These are phyloP conservation scores for Trematocara zebra DNA, from an alignment of 2,113 vertebrate species.

Conservation along the genomic window DNA sequence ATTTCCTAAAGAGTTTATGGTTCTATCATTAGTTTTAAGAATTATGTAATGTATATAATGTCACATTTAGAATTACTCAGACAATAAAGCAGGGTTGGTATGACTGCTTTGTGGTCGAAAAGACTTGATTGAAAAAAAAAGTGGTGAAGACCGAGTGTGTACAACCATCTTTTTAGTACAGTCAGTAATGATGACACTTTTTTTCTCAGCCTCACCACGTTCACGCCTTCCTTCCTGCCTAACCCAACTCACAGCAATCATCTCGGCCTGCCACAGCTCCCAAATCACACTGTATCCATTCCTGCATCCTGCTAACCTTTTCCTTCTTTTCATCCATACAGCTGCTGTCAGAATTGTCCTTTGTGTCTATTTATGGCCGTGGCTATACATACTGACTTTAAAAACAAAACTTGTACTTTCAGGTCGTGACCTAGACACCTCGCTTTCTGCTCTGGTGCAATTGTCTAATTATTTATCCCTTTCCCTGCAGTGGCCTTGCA, in stretches of 20 bases:
- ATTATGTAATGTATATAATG: not conserved
- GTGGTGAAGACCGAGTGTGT: not conserved
- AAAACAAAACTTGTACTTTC: conserved; percentile 26
- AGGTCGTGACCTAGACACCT: conserved; percentile 29
- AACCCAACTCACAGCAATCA: not conserved
- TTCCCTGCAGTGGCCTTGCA: conserved; percentile 19
- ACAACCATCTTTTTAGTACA: not conserved
- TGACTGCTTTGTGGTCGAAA: not conserved
- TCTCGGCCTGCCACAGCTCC: not conserved
- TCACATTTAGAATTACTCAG: not conserved
- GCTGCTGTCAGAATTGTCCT: not conserved
- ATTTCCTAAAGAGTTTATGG: not conserved
- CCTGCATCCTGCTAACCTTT: not conserved
- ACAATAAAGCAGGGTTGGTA: not conserved
- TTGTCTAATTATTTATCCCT: conserved; percentile 45
- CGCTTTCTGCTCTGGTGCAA: conserved; percentile 14
- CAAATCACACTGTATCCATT: not conserved
- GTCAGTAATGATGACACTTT: not conserved
- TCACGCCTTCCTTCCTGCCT: not conserved
- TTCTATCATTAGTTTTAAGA: not conserved
- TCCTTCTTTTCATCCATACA: not conserved
- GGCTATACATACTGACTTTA: not conserved
- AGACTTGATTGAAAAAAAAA: not conserved
- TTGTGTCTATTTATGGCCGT: not conserved
- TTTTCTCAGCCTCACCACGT: not conserved